These are phyloP conservation scores for Garra rufa DNA, from an alignment of 2,113 vertebrate species.

Conservation along the genomic window DNA sequence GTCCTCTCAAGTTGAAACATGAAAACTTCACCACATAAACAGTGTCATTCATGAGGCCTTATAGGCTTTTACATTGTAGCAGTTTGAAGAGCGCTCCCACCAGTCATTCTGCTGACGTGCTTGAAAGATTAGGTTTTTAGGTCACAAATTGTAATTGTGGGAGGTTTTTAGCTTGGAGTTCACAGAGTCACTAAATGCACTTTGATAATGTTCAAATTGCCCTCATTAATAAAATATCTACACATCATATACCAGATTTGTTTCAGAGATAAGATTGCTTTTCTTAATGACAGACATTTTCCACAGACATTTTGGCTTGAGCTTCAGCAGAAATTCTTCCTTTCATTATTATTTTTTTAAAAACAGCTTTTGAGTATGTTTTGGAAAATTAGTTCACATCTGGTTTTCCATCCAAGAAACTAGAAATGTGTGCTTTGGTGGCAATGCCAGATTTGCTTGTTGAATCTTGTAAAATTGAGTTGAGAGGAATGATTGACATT, in stretches of 20 bases:
- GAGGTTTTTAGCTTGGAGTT: background rate
- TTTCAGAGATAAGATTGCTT: conserved; percentile 41
- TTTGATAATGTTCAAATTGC: background rate
- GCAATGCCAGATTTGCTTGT: conserved; percentile 52
- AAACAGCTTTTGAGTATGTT: conserved; percentile 40
- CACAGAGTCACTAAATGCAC: background rate
- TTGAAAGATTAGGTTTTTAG: conserved; percentile 6
- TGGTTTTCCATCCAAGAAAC: conserved; percentile 62
- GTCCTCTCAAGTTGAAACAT: conserved; percentile 69
- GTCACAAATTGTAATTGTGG: background rate
- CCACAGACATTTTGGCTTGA: conserved; percentile 61
- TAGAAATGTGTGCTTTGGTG: conserved; percentile 39
- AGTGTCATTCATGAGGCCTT: conserved; percentile 52
- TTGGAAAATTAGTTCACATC: conserved; percentile 66
- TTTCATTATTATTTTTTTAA: conserved; percentile 53
- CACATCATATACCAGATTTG: conserved; percentile 32
- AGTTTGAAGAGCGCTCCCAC: conserved; percentile 47
- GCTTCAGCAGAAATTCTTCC: conserved; percentile 65
- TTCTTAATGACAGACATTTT: conserved; percentile 66
- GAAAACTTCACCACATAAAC: conserved; percentile 47
- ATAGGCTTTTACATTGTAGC: conserved; percentile 47
- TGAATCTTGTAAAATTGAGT: conserved; percentile 57
- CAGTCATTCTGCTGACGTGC: background rate
- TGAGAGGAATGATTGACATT: conserved; percentile 38
- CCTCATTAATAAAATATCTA: background rate